phyloP scores from a whole-genome alignment of 2,888 invertebrate species.

The Cecidostiba fungosa region DNA sequence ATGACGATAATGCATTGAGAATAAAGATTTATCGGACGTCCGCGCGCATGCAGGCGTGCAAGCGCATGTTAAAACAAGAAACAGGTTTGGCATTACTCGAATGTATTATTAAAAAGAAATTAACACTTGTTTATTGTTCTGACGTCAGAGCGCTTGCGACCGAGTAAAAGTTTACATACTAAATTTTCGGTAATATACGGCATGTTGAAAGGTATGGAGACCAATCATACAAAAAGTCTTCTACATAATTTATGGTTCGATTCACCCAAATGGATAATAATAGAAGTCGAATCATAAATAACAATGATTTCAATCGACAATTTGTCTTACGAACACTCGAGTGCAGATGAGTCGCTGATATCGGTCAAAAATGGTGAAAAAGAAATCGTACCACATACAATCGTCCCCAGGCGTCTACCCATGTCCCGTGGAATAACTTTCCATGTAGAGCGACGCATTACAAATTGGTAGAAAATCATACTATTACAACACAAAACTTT shows the following conservation, averaged over 20 bases:
- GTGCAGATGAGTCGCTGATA: background rate
- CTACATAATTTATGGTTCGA: background rate
- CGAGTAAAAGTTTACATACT: background rate
- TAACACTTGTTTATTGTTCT: background rate
- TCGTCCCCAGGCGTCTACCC: background rate
- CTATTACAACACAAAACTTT: conserved; percentile 27
- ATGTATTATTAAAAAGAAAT: background rate
- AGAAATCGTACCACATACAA: background rate
- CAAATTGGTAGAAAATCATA: conserved; percentile 35
- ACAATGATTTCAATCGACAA: background rate
- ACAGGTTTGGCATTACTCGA: background rate
- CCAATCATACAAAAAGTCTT: too few species aligned
- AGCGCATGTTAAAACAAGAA: background rate
- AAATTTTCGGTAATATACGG: too few species aligned
- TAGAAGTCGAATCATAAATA: background rate
- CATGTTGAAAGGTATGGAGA: background rate
- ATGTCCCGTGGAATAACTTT: conserved; percentile 4
- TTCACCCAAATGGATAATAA: background rate
- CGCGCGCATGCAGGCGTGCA: background rate
- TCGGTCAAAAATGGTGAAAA: background rate
- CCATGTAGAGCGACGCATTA: background rate
- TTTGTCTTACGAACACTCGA: background rate
- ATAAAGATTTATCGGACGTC: background rate
- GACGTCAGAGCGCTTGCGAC: conserved; percentile 23
- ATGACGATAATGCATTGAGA: background rate